Evolutionary conservation across 1,140 invertebrate species (phyloP), one percentile per base, ranked within the genome.

Genomic region (Platorchestia sp.): DNA sequence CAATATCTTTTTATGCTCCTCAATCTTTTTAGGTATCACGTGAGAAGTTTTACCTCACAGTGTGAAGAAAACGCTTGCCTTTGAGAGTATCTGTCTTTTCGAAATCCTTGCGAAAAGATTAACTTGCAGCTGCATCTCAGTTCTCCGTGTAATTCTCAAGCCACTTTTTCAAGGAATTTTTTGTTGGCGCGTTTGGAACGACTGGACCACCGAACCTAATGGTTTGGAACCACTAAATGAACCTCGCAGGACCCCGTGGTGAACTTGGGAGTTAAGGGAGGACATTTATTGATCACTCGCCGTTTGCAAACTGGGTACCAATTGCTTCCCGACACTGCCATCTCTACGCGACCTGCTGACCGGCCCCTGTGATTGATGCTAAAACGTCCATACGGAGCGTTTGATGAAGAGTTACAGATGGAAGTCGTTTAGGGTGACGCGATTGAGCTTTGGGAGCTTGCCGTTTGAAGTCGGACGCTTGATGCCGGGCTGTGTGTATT

Each of bases 321-420:
- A 93, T 93, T 93, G 91, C 91, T 45, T 22, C 6, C 91, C 91
- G 91, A 93, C 91, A 45, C 91, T n/a, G 91, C 43, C 91, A 93
- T 93, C 91, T 45, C 91, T 47, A 44, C 45, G 45, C 91, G 91
- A 93, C 91, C 91, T 93, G 91, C 91, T 93, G 91, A 93, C 91
- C 91, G 45, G 43, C 91, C 43, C 42, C 91, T n/a, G 91, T 93
- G 91, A 93, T 93, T 93, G 91, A 93, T 93, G 91, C 91, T 93
- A 93, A 93, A 93, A 93, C 91, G 91, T 93, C 91, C 45, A 45
- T 93, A 44, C 87, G n/a, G 44, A 47, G 43, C 91, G 91, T 93
- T 93, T 93, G 91, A 93, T 93, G 91, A 93, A 93, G 45, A 93
- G 91, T 93, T 45, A 93, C 91, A 93, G 91, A 93, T 93, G 91